Percentiles rank a stretch among this genome's conserved stretches.
These are phyloP conservation scores for Rissa tridactyla DNA, from an alignment of 2,113 vertebrate genomes.

Conservation along the genomic window DNA sequence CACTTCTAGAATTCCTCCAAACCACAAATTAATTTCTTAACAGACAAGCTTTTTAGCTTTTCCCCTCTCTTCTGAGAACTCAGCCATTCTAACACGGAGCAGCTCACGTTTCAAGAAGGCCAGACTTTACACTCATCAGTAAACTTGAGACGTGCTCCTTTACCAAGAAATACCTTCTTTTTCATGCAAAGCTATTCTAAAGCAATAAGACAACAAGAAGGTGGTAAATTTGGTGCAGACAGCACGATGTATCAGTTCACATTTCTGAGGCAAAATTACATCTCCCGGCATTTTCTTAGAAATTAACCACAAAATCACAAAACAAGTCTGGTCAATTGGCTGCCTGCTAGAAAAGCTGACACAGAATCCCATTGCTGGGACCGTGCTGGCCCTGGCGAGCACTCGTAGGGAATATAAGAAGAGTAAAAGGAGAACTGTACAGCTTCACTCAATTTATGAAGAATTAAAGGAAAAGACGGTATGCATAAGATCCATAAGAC, in stretches of 20 bases:
- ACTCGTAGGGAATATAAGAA: not conserved
- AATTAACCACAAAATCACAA: not conserved
- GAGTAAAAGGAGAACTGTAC: not conserved
- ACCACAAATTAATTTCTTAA: not conserved
- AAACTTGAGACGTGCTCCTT: not conserved
- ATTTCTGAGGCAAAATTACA: not conserved
- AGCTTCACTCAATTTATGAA: not conserved
- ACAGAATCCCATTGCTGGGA: not conserved
- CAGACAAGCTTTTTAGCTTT: not conserved
- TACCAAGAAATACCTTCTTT: not conserved
- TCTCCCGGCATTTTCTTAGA: not conserved
- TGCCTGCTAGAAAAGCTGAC: not conserved
- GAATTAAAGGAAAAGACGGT: not conserved
- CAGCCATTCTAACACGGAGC: not conserved
- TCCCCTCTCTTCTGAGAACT: not conserved
- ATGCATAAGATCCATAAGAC: not conserved
- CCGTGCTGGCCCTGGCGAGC: rapidly evolving
- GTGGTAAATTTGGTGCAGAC: not conserved
- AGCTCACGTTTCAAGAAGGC: not conserved
- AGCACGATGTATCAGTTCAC: not conserved
- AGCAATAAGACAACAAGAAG: not conserved
- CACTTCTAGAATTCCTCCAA: not conserved
- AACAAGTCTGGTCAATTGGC: not conserved
- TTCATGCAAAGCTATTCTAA: not conserved
- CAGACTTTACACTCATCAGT: not conserved